Conservation (phyloP, 2,888 invertebrate species). For the Malachius bipustulatus region DNA sequence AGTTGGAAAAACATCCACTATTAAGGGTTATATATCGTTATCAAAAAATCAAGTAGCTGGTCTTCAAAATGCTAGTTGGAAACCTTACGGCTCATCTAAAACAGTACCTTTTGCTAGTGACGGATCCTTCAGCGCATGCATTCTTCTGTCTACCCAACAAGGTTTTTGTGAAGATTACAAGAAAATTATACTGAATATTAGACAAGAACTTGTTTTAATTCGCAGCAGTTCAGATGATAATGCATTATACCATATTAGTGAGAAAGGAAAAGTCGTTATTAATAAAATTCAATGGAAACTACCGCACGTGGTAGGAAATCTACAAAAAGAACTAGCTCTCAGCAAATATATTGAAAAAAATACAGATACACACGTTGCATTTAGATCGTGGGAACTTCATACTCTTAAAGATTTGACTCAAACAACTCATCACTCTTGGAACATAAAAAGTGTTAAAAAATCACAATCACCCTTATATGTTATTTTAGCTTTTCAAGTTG, state of each 20-base stretch:
- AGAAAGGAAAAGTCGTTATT: not conserved
- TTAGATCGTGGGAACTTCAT: too few relatives aligned
- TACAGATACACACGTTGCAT: too few relatives aligned
- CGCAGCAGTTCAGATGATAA: conserved; percentile 20
- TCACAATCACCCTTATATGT: too few relatives aligned
- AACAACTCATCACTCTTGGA: conserved; percentile 23
- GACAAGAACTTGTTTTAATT: too few relatives aligned
- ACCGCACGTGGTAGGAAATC: too few relatives aligned
- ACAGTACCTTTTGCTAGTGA: conserved; percentile 13
- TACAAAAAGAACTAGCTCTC: too few relatives aligned
- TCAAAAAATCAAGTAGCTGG: conserved; percentile 20
- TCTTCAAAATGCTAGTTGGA: conserved; percentile 23
- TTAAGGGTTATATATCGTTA: conserved; percentile 29
- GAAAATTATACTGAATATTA: too few relatives aligned
- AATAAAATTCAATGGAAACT: too few relatives aligned
- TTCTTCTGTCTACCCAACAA: conserved; percentile 24
- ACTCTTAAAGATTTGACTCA: conserved; percentile 25
- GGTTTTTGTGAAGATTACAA: conserved; percentile 31
- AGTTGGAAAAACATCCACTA: conserved; percentile 26
- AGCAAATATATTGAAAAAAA: too few relatives aligned
- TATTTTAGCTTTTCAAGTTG: too few relatives aligned
- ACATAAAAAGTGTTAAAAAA: too few relatives aligned
- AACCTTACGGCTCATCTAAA: conserved; percentile 8
- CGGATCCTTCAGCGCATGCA: conserved; percentile 14
- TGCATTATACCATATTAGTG: conserved; percentile 8